Conservation (phyloP, 2,797 vertebrate genomes). For the Gobio occitaniae region DNA sequence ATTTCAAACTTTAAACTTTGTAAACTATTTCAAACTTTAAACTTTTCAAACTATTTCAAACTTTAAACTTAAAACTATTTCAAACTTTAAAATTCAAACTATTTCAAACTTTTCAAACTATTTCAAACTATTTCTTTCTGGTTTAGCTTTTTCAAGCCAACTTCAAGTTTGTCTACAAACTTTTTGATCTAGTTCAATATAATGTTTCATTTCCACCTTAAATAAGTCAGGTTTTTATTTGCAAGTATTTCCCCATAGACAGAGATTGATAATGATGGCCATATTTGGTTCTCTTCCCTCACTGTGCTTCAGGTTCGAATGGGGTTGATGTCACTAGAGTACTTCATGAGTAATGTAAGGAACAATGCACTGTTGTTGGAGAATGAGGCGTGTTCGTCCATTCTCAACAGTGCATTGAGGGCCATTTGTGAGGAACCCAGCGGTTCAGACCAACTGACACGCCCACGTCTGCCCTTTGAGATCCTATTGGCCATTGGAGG, state of each 20-base stretch:
- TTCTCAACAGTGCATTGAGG: conserved; percentile 68
- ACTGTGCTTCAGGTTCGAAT: conserved; percentile 62
- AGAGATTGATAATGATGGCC: not conserved
- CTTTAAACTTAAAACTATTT: no score
- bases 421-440: conserved; percentile 59
- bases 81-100: no score
- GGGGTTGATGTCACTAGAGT: conserved; percentile 51
- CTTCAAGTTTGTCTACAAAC: no score
- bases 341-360: conserved; percentile 50
- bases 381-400: conserved; percentile 48
- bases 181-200: no score
- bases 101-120: no score
- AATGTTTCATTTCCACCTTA: no score
- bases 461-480: conserved; percentile 74
- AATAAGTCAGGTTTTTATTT: no score
- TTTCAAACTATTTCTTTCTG: no score
- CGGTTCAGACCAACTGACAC: conserved; percentile 51
- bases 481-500: not conserved
- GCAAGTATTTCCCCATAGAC: not conserved
- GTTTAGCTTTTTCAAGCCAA: no score
- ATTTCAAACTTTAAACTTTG: no score
- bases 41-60: no score
- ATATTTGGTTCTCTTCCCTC: not conserved
- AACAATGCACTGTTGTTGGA: conserved; percentile 54
- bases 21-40: no score